A percentile compares a stretch with the other conserved stretches of the same genome.
phyloP scores from a whole-genome alignment of 2,888 invertebrate species.

The Thereva nobilitata region DNA sequence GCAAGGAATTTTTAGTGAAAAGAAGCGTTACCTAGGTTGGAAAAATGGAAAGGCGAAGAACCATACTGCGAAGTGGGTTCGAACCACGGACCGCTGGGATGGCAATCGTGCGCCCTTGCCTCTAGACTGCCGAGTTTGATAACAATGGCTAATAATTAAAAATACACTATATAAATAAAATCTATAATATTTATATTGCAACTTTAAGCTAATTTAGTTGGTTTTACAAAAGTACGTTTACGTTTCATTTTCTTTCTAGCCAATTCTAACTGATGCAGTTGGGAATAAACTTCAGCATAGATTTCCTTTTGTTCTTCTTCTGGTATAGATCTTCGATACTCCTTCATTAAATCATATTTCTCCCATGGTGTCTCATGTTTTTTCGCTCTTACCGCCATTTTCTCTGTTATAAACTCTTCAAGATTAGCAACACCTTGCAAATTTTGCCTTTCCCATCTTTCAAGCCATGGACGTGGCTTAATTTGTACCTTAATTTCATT shows the following conservation, averaged over 20 bases:
- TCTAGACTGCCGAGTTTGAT: too few species aligned
- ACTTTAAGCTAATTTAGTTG: conserved; percentile 59
- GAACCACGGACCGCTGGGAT: too few species aligned
- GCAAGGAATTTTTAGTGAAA: too few species aligned
- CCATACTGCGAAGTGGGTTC: too few species aligned
- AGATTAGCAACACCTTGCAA: conserved; percentile 73
- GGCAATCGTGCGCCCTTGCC: too few species aligned
- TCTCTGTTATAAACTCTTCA: conserved; percentile 62
- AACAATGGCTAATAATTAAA: too few species aligned
- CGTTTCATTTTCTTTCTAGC: conserved; percentile 67
- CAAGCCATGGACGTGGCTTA: conserved; percentile 87
- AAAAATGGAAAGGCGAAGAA: too few species aligned
- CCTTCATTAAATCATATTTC: conserved; percentile 91
- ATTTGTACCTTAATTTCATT: conserved; percentile 75
- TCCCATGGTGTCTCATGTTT: conserved; percentile 75
- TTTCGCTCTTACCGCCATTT: conserved; percentile 62
- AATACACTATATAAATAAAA: too few species aligned
- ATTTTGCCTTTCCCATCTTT: conserved; percentile 82
- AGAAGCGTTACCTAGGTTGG: too few species aligned
- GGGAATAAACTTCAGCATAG: conserved; percentile 79
- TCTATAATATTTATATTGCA: not conserved
- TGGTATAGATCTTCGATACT: conserved; percentile 85
- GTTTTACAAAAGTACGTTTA: conserved; percentile 65
- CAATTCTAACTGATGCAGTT: conserved; percentile 72
- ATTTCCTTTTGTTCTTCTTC: conserved; percentile 87